Evolutionary conservation across 2,113 vertebrate genomes (phyloP).

Genomic region (Etheostoma spectabile): DNA sequence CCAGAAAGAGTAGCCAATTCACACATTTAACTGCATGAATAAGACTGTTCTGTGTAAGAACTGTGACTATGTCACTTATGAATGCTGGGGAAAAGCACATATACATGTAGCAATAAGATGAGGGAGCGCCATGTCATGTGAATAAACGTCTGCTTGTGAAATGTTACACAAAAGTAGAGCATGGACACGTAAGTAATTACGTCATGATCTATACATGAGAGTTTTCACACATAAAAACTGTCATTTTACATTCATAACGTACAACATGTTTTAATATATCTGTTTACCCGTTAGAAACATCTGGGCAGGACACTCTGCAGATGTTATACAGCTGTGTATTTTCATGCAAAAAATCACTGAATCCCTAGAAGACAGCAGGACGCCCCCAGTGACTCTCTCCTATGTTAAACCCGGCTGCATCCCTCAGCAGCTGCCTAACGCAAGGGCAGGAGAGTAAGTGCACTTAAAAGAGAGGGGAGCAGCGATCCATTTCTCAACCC

Average conservation of each 20-base stretch:
- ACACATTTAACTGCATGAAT: constrained; percentile 35
- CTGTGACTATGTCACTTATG: background rate
- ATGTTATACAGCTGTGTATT: constrained; percentile 54
- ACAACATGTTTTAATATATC: background rate
- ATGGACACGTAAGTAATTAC: background rate
- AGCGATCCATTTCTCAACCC: constrained; percentile 67
- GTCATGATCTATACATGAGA: too few species aligned
- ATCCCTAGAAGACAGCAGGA: constrained; percentile 60
- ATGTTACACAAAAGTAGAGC: constrained; percentile 6
- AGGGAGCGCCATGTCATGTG: background rate
- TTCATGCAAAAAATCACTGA: constrained; percentile 53
- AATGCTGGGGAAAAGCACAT: constrained; percentile 17
- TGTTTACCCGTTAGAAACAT: constrained; percentile 42
- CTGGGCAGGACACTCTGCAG: constrained; percentile 37
- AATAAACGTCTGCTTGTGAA: background rate
- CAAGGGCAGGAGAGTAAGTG: constrained; percentile 72
- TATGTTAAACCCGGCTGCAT: constrained; percentile 61
- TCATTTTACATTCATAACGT: background rate
- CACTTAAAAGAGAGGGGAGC: constrained; percentile 75
- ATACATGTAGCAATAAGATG: background rate
- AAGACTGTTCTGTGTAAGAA: constrained; percentile 4
- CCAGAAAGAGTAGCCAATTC: constrained; percentile 16
- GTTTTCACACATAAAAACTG: background rate
- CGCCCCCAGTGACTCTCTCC: constrained; percentile 44
- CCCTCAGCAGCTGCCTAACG: constrained; percentile 70